Base-by-base conservation (phyloP, 2,888 invertebrate species). In the Meliscaeva auricollis region DNA sequence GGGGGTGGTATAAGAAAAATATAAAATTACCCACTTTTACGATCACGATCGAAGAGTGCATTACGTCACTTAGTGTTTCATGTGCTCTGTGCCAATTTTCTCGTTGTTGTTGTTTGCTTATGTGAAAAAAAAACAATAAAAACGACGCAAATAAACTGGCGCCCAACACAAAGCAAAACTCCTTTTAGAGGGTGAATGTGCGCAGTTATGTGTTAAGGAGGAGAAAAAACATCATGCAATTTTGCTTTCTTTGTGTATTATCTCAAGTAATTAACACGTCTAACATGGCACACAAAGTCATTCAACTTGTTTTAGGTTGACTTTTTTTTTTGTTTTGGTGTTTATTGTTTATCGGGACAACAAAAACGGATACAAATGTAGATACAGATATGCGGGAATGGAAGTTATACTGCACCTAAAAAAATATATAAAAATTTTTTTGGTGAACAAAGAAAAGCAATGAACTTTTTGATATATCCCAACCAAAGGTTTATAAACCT, bases 201-300 rank as follows among this genome's bases (percentile, higher is more conserved):
- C 75, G 54, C 15, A 35, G 56, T 48, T 17, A 30, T 11, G 35
- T 50, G 50, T 50, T 35, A 22, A 60, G 46, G 48, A 48, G 52
- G 69, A 68, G n/a, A 52, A 56, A 62, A 38, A 48, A 11, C 17
- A 44, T 32, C 44, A 54, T 35, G 35, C 30, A 62, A 69, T 20
- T 44, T 70, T 72, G 58, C 22, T 75, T 70, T 75, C 64, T 74
- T 83, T 64, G 78, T 79, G 48, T 69, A 68, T 62, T 69, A 73
- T 75, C 66, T 72, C 26, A 54, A 80, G 80, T 75, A 84, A 84
- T 84, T 84, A 84, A 80, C 84, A 84, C 75, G 72, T 84, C 84
- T 84, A 84, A 80, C 68, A 72, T 76, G 75, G 58, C 44, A 26
- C 26, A 30, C 44, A 48, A 35, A 60, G 84, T 75, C 80, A 70